These are phyloP conservation scores for Parauchenoglanis punctatus DNA, from an alignment of 2,797 vertebrate genomes.

Conservation along the genomic window DNA sequence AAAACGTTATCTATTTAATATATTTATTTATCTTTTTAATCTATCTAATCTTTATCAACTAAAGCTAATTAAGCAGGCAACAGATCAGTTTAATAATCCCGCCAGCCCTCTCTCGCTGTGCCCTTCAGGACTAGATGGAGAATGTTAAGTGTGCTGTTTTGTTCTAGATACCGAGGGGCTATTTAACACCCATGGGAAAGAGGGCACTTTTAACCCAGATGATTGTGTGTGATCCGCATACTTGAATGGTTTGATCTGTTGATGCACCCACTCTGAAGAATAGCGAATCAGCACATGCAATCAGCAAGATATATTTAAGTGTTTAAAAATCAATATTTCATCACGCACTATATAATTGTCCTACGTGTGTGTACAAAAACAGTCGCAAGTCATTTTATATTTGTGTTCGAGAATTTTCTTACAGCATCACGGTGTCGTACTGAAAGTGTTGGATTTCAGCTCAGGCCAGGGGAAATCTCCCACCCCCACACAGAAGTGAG, in stretches of 20 bases:
- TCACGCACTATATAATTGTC: background rate
- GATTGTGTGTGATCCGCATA: background rate
- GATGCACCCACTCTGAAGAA: background rate
- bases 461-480: slow-evolving; percentile 12
- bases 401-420: background rate
- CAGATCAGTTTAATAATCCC: slow-evolving; percentile 75
- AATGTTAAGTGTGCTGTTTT: slow-evolving; percentile 64
- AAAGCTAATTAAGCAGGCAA: slow-evolving; percentile 66
- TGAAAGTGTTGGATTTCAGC: background rate
- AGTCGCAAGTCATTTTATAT: background rate
- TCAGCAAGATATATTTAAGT: background rate
- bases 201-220: slow-evolving; percentile 17
- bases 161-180: slow-evolving; percentile 51
- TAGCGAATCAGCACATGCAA: background rate
- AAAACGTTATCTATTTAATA: slow-evolving; percentile 75
- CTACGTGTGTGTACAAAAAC: background rate
- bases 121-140: slow-evolving; percentile 63
- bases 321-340: background rate
- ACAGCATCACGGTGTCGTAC: background rate
- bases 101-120: slow-evolving; percentile 42
- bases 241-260: background rate
- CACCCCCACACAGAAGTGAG: slow-evolving; percentile 16
- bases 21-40: too few species aligned
- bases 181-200: slow-evolving; percentile 60
- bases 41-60: too few species aligned